Conservation (phyloP, 2,797 vertebrate species). For the Hafferia zeledoni region DNA sequence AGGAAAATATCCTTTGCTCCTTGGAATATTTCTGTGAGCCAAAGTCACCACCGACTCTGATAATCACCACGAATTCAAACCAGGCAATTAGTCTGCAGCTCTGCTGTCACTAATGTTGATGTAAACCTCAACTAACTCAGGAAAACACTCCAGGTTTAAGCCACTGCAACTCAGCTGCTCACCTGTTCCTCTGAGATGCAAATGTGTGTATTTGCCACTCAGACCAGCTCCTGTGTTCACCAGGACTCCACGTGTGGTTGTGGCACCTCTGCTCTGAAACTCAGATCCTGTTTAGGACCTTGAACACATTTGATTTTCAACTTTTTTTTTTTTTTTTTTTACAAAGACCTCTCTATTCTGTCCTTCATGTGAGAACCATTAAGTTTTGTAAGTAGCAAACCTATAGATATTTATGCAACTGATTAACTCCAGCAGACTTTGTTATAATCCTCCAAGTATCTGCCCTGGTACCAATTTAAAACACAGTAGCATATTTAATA, state of each 20-base stretch:
- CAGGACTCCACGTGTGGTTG: background rate
- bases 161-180: background rate
- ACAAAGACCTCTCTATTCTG: background rate
- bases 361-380: background rate
- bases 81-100: background rate
- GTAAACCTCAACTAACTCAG: background rate
- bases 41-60: background rate
- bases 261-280: background rate
- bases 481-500: slow-evolving; percentile 71
- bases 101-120: rapidly evolving
- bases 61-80: background rate
- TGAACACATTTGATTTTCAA: background rate
- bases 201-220: background rate
- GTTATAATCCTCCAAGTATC: slow-evolving; percentile 64
- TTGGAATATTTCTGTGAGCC: background rate
- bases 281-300: background rate
- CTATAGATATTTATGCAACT: background rate
- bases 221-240: background rate
- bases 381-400: background rate
- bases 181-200: background rate
- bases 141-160: background rate
- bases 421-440: slow-evolving; percentile 72
- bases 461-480: slow-evolving; percentile 74
- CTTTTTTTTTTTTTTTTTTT: background rate
- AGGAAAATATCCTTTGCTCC: background rate